A percentile compares a stretch with the other conserved stretches of the same genome.
Conservation (phyloP, 2,113 vertebrate genomes). For the Rana temporaria region DNA sequence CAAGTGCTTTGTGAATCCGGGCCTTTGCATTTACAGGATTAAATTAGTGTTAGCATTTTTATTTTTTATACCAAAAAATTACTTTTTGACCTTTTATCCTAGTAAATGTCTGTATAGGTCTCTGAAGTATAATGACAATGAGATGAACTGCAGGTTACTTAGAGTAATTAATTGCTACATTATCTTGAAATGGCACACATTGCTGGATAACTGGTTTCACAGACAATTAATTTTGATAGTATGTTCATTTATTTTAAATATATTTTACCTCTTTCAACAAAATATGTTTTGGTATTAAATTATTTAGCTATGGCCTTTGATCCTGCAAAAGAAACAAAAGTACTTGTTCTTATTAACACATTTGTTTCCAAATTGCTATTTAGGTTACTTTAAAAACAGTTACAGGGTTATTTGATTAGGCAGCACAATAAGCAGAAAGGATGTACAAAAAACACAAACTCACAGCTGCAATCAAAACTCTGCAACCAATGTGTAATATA, state of each 20-base stretch:
- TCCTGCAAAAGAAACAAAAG: not conserved
- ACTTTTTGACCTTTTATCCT: conserved; percentile 17
- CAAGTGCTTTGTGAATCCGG: too few relatives aligned
- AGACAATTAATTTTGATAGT: conserved; percentile 22
- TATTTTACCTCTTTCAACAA: not conserved
- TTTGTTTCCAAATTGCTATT: not conserved
- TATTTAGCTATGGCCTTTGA: not conserved
- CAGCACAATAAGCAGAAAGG: too few relatives aligned
- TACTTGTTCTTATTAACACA: not conserved
- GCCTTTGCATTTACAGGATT: too few relatives aligned
- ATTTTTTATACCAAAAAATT: conserved; percentile 1
- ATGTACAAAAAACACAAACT: too few relatives aligned
- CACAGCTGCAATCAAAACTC: too few relatives aligned
- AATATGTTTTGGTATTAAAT: conserved; percentile 1
- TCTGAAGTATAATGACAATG: conserved; percentile 4
- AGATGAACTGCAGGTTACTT: conserved; percentile 35
- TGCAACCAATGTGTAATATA: too few relatives aligned
- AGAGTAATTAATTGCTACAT: conserved; percentile 38
- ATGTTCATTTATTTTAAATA: conserved; percentile 12
- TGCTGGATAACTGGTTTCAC: conserved; percentile 13
- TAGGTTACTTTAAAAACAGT: not conserved
- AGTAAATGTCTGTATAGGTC: not conserved
- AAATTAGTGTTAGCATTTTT: not conserved
- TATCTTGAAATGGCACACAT: conserved; percentile 28
- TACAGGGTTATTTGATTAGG: too few relatives aligned